phyloP scores from a whole-genome alignment of 2,113 vertebrate species.

The Tetrax tetrax region DNA sequence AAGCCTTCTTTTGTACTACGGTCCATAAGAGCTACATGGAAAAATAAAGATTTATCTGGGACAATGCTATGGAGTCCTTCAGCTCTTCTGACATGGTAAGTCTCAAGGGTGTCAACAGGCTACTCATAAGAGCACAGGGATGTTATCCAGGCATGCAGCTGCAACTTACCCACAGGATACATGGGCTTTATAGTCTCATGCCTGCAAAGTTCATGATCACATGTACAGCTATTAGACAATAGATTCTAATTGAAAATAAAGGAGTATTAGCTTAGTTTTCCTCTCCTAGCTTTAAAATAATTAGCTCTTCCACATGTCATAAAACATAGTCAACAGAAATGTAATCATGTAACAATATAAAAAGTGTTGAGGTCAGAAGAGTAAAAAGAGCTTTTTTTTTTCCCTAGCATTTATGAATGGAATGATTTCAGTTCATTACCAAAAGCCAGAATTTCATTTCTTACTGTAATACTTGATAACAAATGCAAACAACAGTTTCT shows the following conservation, averaged over 20 bases:
- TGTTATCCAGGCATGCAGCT: not conserved
- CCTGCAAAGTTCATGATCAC: not conserved
- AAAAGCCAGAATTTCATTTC: conserved; percentile 57
- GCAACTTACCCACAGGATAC: not conserved
- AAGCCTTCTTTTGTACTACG: not conserved
- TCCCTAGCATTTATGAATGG: conserved; percentile 51
- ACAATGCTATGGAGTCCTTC: not conserved
- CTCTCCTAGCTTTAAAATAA: conserved; percentile 15
- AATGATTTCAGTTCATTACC: conserved; percentile 74
- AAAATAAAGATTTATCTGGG: not conserved
- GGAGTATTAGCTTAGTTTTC: not conserved
- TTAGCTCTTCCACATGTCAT: conserved; percentile 5
- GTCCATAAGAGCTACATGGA: not conserved
- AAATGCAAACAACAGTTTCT: conserved; percentile 25
- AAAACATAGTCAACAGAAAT: conserved; percentile 16
- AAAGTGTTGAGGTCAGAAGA: conserved; percentile 32
- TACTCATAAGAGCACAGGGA: not conserved
- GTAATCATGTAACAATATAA: conserved; percentile 18
- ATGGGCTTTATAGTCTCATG: not conserved
- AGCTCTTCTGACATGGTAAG: not conserved
- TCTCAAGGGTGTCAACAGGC: not conserved
- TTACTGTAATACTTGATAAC: not conserved
- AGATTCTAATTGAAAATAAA: not conserved
- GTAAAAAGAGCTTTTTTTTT: conserved; percentile 9
- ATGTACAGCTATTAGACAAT: conserved; percentile 10